phyloP scores from a whole-genome alignment of 2,113 vertebrate species.

The Papio anubis region DNA sequence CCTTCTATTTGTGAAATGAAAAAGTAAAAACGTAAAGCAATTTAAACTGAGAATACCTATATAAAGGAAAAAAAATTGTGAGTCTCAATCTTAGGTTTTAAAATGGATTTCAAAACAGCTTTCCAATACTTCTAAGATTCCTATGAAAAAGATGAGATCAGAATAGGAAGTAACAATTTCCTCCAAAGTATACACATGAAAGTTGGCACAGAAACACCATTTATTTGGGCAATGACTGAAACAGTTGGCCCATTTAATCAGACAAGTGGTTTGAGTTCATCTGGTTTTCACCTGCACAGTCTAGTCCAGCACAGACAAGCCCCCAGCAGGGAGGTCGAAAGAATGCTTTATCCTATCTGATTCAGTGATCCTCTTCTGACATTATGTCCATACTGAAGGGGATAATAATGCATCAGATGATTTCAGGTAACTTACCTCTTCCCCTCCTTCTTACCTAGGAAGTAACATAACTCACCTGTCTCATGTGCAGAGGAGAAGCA shows the following conservation, averaged over 20 bases:
- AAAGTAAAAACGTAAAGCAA: constrained; percentile 9
- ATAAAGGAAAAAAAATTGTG: neutral
- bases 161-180: neutral
- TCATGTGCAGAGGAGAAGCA: neutral
- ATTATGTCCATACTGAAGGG: constrained; percentile 12
- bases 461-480: constrained; percentile 26
- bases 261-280: constrained; percentile 26
- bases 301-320: neutral
- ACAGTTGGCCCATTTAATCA: neutral
- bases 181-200: neutral
- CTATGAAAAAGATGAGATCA: neutral
- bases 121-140: neutral
- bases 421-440: constrained; percentile 26
- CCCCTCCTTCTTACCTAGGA: neutral
- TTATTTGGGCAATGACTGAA: neutral
- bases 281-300: neutral
- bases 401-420: neutral
- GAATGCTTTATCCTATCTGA: neutral
- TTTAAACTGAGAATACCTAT: neutral
- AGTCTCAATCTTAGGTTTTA: neutral
- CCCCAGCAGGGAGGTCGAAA: neutral
- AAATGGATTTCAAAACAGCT: constrained; percentile 19
- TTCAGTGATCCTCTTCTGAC: neutral
- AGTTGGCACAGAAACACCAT: neutral
- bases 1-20: constrained; percentile 21